phyloP scores from a whole-genome alignment of 1,140 invertebrate genomes.

The Eciton burchellii region DNA sequence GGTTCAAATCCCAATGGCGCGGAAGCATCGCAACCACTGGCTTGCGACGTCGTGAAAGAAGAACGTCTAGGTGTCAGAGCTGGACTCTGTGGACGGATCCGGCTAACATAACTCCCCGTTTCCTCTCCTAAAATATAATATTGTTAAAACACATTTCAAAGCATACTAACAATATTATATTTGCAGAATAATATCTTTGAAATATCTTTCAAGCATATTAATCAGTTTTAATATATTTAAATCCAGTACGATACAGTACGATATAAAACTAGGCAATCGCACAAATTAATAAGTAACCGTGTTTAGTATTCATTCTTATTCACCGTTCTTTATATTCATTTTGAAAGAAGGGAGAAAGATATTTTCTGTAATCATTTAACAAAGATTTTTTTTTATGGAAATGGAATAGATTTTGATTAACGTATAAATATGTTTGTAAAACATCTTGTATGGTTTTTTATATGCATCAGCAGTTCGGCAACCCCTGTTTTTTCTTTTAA shows the following conservation, averaged over 20 bases:
- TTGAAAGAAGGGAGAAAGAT: neutral
- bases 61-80: conserved; percentile 85
- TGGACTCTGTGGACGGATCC: conserved; percentile 82
- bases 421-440: no score
- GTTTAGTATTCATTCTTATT: no score
- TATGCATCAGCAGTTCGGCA: neutral
- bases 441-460: no score
- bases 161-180: neutral
- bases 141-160: conserved; percentile 15
- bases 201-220: neutral
- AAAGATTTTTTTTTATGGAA: conserved; percentile 7
- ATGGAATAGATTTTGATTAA: no score
- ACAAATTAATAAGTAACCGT: no score
- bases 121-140: conserved; percentile 82
- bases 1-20: conserved; percentile 86
- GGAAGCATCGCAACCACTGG: conserved; percentile 82
- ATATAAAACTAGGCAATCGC: no score
- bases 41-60: conserved; percentile 78
- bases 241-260: no score
- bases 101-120: conserved; percentile 81
- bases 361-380: conserved; percentile 12
- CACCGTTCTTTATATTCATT: no score
- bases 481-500: conserved; percentile 20
- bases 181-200: neutral
- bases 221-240: no score